Base-by-base conservation (phyloP, 2,888 invertebrate genomes). In the Sturmia bella region DNA sequence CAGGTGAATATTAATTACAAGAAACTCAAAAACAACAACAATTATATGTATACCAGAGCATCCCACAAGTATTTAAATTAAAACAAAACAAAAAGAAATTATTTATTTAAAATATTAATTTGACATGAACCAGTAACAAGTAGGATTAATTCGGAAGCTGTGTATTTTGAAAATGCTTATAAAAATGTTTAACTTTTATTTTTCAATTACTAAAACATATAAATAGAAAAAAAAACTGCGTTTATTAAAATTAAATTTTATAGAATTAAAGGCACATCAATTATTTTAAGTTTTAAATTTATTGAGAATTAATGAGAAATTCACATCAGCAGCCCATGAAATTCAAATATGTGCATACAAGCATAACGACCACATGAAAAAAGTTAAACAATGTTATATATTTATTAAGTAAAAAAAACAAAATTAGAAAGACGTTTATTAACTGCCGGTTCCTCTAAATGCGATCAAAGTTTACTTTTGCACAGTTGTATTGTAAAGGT, bases 61-160 rank as follows among this genome's bases (percentile, higher is more conserved):
- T 82, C 74, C 81, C 73, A 74, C 74, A 78, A 64, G 77, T 78
- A 64, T 78, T 78, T 70, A 64, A 69, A 56, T 54, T 73, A 32
- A 32, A 61, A n/a, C n/a, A n/a, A n/a, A 39, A 66, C 17, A 32
- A 57, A 50, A 45, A 48, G 24, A 24, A 54, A 12, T 70, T 70
- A 61, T 41, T 59, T 50, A 50, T 61, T 66, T 43, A 56, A 19
- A 52, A 48, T 63, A 74, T 64, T 27, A 75, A 59, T 48, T 52
- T 48, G 24, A 66, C 48, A 66, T 64, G 57, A 57, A 50, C 66
- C 17, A 72, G 48, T 48, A 56, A 41, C 37, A 54, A 69, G 21
- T 24, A 66, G 45, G 24, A 64, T 66, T 45, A 64, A 66, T 48
- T 69, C 61, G 54, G 41, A 68, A 69, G 68, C 61, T 76, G 69